Evolutionary conservation across 1,140 invertebrate species (phyloP).

Genomic region (Hyposmocoma kahamanoa): DNA sequence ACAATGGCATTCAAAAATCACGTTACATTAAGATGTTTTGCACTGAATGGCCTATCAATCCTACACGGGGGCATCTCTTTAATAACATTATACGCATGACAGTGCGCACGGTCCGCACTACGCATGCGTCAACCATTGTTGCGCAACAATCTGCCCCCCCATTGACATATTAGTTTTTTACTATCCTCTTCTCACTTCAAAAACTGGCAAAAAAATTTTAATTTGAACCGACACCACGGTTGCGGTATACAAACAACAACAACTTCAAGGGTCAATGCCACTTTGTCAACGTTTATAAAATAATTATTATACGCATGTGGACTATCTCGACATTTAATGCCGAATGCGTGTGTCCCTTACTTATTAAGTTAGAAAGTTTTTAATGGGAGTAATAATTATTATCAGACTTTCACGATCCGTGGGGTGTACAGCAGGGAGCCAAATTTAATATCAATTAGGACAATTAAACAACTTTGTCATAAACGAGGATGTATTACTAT

Average conservation of each 20-base stretch:
- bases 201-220: too few species aligned
- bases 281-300: not conserved
- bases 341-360: not conserved
- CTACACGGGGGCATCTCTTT: constrained; percentile 45
- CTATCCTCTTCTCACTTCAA: constrained; percentile 32
- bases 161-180: constrained; percentile 64
- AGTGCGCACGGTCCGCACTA: too few species aligned
- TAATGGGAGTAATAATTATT: constrained; percentile 21
- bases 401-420: constrained; percentile 36
- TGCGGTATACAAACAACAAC: too few species aligned
- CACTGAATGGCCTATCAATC: constrained; percentile 43
- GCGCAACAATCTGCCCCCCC: constrained; percentile 42
- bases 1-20: not conserved
- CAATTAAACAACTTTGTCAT: constrained; percentile 30
- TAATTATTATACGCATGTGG: too few species aligned
- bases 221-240: too few species aligned
- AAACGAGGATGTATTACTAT: constrained; percentile 23
- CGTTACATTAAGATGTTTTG: not conserved
- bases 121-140: constrained; percentile 54
- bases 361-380: constrained; percentile 31
- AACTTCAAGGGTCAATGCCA: constrained; percentile 19
- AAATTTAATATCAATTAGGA: constrained; percentile 41
- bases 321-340: too few species aligned
- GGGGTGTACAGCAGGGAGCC: constrained; percentile 35
- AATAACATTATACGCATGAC: constrained; percentile 61